Conservation (phyloP, 2,797 vertebrate species). For the Poeciliopsis gracilis region DNA sequence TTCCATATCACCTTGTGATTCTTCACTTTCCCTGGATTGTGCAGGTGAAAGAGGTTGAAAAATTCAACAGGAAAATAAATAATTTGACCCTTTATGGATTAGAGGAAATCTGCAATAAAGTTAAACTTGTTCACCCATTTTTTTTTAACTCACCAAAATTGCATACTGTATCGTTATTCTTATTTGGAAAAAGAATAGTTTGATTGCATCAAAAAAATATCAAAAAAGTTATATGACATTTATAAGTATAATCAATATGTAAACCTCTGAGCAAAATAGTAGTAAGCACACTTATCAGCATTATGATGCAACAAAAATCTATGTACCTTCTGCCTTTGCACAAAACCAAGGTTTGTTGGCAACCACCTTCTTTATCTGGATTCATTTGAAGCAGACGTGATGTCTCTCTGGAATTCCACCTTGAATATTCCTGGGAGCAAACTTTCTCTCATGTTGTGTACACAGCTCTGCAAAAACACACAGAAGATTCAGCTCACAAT, state of each 20-base stretch:
- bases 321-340: neutral
- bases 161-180: neutral
- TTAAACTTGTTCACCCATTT: neutral
- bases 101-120: neutral
- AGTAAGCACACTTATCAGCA: neutral
- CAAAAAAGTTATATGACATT: neutral
- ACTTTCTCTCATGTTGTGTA: constrained; percentile 22
- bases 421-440: constrained; percentile 43
- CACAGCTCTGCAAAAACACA: constrained; percentile 40
- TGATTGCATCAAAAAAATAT: no score
- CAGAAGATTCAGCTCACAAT: constrained; percentile 28
- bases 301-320: neutral
- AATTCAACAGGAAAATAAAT: no score
- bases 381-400: constrained; percentile 25
- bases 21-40: neutral
- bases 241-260: neutral
- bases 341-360: constrained; percentile 12
- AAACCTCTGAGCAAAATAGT: neutral
- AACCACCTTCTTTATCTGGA: constrained; percentile 12
- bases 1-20: neutral
- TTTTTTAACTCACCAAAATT: neutral
- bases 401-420: constrained; percentile 40
- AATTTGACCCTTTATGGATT: neutral
- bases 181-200: neutral
- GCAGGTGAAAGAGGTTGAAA: neutral